phyloP scores from a whole-genome alignment of 2,113 vertebrate species.

The Actenoides lindsayi region DNA sequence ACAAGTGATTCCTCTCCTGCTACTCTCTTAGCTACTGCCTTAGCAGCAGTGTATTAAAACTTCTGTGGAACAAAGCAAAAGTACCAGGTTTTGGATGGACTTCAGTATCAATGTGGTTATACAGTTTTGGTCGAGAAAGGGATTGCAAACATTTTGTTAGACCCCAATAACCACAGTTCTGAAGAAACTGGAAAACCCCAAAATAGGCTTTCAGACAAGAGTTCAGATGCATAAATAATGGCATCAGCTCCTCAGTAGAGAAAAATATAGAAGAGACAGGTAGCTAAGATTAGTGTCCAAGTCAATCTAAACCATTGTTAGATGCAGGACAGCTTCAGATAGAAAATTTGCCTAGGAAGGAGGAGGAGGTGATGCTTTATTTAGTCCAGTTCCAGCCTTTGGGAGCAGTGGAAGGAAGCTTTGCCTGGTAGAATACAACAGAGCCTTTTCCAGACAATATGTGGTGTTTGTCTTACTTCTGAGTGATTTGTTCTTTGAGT shows the following conservation, averaged over 20 bases:
- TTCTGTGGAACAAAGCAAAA: background rate
- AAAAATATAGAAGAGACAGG: background rate
- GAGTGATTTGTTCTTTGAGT: background rate
- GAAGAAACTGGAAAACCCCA: background rate
- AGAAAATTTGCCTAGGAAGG: background rate
- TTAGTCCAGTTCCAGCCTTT: background rate
- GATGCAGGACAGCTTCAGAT: background rate
- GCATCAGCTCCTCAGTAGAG: background rate
- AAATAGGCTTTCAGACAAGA: background rate
- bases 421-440: background rate
- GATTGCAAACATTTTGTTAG: background rate
- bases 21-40: background rate
- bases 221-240: background rate
- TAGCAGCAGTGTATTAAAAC: background rate
- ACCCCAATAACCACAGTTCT: background rate
- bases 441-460: background rate
- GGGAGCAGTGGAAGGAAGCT: background rate
- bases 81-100: background rate
- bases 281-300: background rate
- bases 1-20: background rate
- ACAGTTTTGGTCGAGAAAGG: fast-evolving
- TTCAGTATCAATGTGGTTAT: background rate
- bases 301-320: background rate
- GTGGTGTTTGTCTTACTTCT: background rate
- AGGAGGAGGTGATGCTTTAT: background rate